Evolutionary conservation across 2,888 invertebrate species (phyloP), one percentile per base, ranked within the genome.

Genomic region (Acleris cristana): DNA sequence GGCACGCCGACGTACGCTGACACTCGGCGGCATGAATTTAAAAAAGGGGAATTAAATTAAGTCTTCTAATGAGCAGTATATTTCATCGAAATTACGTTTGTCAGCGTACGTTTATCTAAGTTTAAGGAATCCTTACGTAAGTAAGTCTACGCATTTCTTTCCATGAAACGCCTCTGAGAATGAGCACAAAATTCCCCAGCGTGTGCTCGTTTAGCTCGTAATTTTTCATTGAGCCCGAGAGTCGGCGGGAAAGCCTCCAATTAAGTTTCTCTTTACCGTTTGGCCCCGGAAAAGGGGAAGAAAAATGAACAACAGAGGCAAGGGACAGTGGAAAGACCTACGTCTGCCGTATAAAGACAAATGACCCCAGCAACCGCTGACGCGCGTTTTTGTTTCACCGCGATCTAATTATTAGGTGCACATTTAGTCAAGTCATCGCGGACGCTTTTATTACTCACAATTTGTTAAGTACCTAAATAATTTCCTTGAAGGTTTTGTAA

Each of bases 201-300:
- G 90, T 89, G 87, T 86, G 87, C 90, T 89, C 91, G 88, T 90
- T 91, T 92, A 86, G 84, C 89, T 90, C 90, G 90, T 92, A 92
- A 92, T 92, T 92, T 92, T 91, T 92, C 92, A 92, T 92, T 92
- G 92, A 90, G 90, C 84, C 88, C 81, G 87, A 87, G 89, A 89
- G 87, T 89, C 87, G 88, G 84, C 83, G 82, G 84, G 81, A 88
- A 90, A 87, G 89, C 91, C 91, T 87, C 89, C 92, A 92, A 92
- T 92, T 92, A 92, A 92, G 91, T 91, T 91, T 91, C 92, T 90
- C 91, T 91, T 92, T 92, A 87, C 88, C 86, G 87, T 87, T 88
- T 88, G 85, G 82, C 79, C 81, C 80, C 84, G 80, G 83, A 83
- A 87, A 87, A 81, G 80, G 86, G 85, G 82, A 87, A 90, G 90